Conservation (phyloP, 2,113 vertebrate genomes). For the Microtus richardsoni region DNA sequence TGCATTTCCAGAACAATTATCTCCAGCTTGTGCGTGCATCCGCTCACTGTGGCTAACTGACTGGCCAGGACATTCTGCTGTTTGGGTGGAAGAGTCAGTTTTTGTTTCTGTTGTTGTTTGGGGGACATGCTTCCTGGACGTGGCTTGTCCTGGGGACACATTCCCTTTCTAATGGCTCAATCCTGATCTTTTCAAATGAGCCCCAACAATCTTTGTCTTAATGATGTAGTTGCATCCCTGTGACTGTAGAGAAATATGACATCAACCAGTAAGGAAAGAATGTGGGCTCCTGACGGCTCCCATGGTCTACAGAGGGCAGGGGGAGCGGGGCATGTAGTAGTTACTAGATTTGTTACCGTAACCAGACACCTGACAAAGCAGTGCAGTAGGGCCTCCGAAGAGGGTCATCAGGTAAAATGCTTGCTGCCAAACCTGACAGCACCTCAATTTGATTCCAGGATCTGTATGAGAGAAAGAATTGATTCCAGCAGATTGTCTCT, state of each 20-base stretch:
- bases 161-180: not conserved
- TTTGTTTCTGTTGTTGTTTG: not conserved
- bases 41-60: not conserved
- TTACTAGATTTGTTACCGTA: not conserved
- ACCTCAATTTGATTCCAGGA: not conserved
- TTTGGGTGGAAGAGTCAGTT: not conserved
- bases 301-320: too few relatives aligned
- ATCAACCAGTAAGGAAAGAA: too few relatives aligned
- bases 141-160: not conserved
- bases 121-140: not conserved
- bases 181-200: not conserved
- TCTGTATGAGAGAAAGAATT: not conserved
- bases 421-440: not conserved
- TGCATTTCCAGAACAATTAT: not conserved
- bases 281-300: not conserved
- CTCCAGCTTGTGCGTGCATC: not conserved
- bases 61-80: not conserved
- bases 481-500: not conserved
- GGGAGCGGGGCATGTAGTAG: not conserved
- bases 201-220: not conserved
- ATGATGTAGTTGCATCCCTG: not conserved
- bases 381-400: too few relatives aligned
- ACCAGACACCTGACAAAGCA: not conserved
- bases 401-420: not conserved
- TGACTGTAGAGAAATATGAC: not conserved